A percentile compares a stretch with the other conserved stretches of the same genome.
phyloP scores from a whole-genome alignment of 2,888 invertebrate species.

The Sminthurinus aureus region DNA sequence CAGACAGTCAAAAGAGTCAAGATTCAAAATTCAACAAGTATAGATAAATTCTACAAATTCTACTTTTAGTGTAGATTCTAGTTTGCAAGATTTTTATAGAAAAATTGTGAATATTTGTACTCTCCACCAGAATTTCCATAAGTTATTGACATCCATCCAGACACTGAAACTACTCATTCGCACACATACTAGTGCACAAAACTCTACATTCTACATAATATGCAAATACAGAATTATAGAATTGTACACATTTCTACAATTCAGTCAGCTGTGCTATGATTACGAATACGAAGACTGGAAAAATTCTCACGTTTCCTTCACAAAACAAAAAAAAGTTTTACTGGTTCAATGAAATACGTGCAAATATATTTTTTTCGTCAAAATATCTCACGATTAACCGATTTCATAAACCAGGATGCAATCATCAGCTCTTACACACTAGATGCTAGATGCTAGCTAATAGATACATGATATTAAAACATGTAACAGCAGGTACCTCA shows the following conservation, averaged over 20 bases:
- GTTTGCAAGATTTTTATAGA: no score
- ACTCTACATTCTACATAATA: neutral
- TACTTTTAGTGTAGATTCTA: no score
- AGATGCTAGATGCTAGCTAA: neutral
- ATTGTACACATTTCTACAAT: neutral
- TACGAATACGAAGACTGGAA: conserved; percentile 16
- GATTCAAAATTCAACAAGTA: no score
- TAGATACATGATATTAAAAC: neutral
- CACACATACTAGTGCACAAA: no score
- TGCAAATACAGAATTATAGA: neutral
- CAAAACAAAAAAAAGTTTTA: neutral
- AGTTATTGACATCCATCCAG: no score
- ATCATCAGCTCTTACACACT: conserved; percentile 2
- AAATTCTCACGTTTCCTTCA: conserved; percentile 34
- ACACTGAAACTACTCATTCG: no score
- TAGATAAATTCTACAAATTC: no score
- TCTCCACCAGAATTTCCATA: no score
- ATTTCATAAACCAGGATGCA: conserved; percentile 33
- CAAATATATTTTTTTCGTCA: conserved; percentile 19
- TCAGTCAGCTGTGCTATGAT: no score
- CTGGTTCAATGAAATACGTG: conserved; percentile 29
- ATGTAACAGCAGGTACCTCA: no score
- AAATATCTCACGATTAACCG: conserved; percentile 32
- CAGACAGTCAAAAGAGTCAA: no score
- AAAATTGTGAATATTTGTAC: no score